A percentile compares a stretch with the other conserved stretches of the same genome.
Conservation (phyloP, 2,888 invertebrate species). For the Zhuqinia jingwanae region DNA sequence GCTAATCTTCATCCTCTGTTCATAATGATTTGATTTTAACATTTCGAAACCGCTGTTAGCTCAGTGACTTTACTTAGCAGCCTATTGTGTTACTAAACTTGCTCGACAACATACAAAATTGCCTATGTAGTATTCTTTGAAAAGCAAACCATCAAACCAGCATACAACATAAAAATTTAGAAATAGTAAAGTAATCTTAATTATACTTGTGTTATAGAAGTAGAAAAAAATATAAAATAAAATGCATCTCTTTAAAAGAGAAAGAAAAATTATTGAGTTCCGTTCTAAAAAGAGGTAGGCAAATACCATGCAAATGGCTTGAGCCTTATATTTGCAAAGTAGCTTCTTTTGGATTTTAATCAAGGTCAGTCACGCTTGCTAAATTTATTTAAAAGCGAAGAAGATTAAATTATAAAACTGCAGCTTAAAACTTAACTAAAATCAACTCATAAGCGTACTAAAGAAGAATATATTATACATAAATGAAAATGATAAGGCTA, state of each 20-base stretch:
- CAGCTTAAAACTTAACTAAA: background rate
- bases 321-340: slow-evolving; percentile 22
- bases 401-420: slow-evolving; percentile 56
- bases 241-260: slow-evolving; percentile 4
- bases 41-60: slow-evolving; percentile 23
- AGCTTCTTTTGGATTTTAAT: slow-evolving; percentile 62
- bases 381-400: slow-evolving; percentile 22
- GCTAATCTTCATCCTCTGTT: background rate
- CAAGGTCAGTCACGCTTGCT: slow-evolving; percentile 72
- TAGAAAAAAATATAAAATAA: background rate
- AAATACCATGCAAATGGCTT: background rate
- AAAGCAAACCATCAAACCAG: background rate
- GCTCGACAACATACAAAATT: slow-evolving; percentile 57
- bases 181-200: slow-evolving; percentile 37
- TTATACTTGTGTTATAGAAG: background rate
- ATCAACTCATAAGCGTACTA: slow-evolving; percentile 6
- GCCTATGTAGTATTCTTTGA: background rate
- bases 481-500: slow-evolving; percentile 29
- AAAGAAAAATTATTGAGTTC: background rate
- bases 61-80: slow-evolving; percentile 31
- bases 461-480: no score
- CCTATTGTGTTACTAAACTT: slow-evolving; percentile 42
- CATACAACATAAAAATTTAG: slow-evolving; percentile 27
- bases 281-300: background rate
- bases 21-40: slow-evolving; percentile 29